Conservation (phyloP, 37 sponge, comb jelly and placozoan genomes). For the Mnemiopsis leidyi region DNA sequence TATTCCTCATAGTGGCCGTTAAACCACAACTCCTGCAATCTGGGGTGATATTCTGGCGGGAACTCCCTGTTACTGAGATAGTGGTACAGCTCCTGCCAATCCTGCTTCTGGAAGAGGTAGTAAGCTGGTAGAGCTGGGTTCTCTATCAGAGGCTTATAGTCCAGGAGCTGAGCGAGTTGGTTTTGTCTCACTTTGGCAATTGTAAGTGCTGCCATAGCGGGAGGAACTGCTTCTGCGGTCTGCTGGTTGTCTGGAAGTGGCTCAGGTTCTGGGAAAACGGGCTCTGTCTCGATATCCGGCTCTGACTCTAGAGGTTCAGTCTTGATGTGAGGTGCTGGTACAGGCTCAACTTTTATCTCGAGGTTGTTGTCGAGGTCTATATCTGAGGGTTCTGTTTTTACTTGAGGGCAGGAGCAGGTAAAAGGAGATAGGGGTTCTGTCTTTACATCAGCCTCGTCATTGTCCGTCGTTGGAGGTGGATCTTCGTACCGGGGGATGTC, state of each 20-base stretch:
- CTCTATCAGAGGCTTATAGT: too few relatives aligned
- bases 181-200: too few relatives aligned
- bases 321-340: neutral
- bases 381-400: neutral
- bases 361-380: too few relatives aligned
- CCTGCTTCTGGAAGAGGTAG: neutral
- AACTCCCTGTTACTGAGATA: neutral
- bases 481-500: neutral
- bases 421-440: neutral
- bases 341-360: neutral
- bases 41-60: neutral
- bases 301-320: neutral
- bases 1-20: neutral
- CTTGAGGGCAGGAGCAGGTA: neutral
- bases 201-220: neutral
- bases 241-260: neutral
- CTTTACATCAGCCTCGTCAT: neutral
- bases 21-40: slow-evolving; percentile 19
- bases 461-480: neutral
- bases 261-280: neutral
- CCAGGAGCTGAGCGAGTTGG: too few relatives aligned
- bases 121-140: neutral
- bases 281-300: neutral
- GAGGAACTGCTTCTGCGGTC: neutral
- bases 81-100: neutral